Conservation (phyloP, 1,140 invertebrate genomes). For the Heterodera schachtii region DNA sequence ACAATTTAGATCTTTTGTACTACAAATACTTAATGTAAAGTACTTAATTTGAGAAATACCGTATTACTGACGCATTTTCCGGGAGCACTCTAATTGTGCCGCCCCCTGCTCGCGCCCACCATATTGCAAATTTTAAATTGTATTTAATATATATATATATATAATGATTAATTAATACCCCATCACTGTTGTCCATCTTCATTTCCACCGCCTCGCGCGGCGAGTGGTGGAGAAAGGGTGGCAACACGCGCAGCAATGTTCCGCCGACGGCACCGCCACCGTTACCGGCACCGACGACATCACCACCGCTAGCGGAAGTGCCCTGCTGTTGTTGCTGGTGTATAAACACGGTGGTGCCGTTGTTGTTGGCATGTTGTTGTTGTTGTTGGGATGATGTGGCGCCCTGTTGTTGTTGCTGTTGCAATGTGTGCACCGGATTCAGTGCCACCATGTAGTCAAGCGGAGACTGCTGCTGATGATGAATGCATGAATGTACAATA, state of each 20-base stretch:
- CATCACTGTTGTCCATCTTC: constrained; percentile 7
- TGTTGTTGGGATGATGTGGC: background rate
- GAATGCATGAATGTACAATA: background rate
- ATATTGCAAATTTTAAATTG: too few relatives aligned
- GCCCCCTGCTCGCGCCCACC: too few relatives aligned
- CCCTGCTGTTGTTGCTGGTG: constrained; percentile 1
- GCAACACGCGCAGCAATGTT: background rate
- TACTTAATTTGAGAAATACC: too few relatives aligned
- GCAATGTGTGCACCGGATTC: background rate
- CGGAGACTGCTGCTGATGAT: background rate
- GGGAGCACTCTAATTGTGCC: too few relatives aligned
- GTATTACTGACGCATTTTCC: too few relatives aligned
- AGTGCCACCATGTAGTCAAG: constrained; percentile 16
- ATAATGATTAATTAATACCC: background rate
- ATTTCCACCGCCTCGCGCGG: background rate
- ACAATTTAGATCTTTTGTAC: too few relatives aligned
- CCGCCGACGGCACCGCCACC: background rate
- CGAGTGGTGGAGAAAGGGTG: background rate
- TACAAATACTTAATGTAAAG: too few relatives aligned
- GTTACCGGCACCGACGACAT: background rate
- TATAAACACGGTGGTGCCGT: background rate
- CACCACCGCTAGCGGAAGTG: background rate
- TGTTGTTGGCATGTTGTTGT: background rate
- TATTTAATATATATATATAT: too few relatives aligned
- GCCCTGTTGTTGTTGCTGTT: background rate